A percentile compares a stretch with the other conserved stretches of the same genome.
Conservation (phyloP, 1,140 invertebrate species). For the Subanguina moxae region DNA sequence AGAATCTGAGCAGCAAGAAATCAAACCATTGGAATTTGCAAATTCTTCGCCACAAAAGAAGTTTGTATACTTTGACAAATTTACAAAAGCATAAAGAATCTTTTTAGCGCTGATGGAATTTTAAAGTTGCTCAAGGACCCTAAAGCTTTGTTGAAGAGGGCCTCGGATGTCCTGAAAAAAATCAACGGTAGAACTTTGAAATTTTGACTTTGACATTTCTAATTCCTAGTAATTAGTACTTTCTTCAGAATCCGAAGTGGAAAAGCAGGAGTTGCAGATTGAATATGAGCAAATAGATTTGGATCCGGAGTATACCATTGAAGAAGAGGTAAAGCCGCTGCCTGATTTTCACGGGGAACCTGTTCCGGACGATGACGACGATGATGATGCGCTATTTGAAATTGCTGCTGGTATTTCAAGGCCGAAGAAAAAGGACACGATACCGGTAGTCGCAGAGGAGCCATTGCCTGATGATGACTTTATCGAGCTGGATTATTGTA, state of each 20-base stretch:
- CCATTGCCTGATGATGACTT: conserved; percentile 38
- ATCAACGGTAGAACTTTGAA: conserved; percentile 15
- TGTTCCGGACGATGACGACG: conserved; percentile 46
- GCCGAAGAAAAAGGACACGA: conserved; percentile 28
- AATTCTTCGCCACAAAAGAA: no score
- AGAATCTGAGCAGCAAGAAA: no score
- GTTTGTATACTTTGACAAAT: no score
- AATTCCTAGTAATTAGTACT: no score
- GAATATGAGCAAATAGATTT: conserved; percentile 32
- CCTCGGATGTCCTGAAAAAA: conserved; percentile 25
- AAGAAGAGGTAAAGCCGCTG: conserved; percentile 40
- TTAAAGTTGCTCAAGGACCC: conserved; percentile 37
- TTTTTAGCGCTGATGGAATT: no score
- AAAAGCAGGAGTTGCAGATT: background rate
- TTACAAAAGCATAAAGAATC: no score
- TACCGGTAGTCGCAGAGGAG: conserved; percentile 31
- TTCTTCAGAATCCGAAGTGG: conserved; percentile 9
- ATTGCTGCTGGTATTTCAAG: conserved; percentile 39
- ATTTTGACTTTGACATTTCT: no score
- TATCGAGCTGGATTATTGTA: conserved; percentile 48
- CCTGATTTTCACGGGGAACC: conserved; percentile 48
- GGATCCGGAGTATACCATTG: conserved; percentile 19
- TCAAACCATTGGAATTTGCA: no score
- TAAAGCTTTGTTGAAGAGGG: conserved; percentile 26
- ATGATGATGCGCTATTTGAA: conserved; percentile 42